phyloP scores from a whole-genome alignment of 2,888 invertebrate genomes.

The Philereme vetulata region DNA sequence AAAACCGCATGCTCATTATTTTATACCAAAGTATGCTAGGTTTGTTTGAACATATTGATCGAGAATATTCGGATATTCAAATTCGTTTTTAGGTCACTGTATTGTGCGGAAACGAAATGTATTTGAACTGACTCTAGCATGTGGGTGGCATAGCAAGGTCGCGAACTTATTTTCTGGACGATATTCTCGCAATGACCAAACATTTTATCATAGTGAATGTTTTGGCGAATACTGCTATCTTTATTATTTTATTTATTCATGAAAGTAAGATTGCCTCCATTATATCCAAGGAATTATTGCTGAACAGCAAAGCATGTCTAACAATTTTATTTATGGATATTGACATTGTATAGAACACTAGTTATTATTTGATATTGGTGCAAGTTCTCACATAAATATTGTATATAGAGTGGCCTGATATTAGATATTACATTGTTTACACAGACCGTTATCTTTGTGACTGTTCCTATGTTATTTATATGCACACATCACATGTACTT shows the following conservation, averaged over 20 bases:
- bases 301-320: background rate
- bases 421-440: slow-evolving; percentile 45
- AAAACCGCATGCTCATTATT: no score
- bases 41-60: slow-evolving; percentile 1
- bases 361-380: slow-evolving; percentile 10
- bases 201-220: no score
- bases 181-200: slow-evolving; percentile 3
- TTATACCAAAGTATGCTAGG: background rate
- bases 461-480: slow-evolving; percentile 36
- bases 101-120: slow-evolving; percentile 11
- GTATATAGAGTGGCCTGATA: slow-evolving; percentile 33
- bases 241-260: slow-evolving; percentile 2
- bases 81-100: slow-evolving; percentile 13
- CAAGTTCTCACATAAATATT: slow-evolving; percentile 3
- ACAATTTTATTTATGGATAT: background rate
- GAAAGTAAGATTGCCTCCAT: background rate
- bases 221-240: background rate
- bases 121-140: slow-evolving; percentile 7
- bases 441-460: slow-evolving; percentile 41
- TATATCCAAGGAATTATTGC: slow-evolving; percentile 1
- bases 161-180: background rate
- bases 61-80: slow-evolving; percentile 3
- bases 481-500: background rate
- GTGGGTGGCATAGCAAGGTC: slow-evolving; percentile 7
- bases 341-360: background rate